Conservation (phyloP, 2,888 invertebrate genomes). For the Cetonia aurata region DNA sequence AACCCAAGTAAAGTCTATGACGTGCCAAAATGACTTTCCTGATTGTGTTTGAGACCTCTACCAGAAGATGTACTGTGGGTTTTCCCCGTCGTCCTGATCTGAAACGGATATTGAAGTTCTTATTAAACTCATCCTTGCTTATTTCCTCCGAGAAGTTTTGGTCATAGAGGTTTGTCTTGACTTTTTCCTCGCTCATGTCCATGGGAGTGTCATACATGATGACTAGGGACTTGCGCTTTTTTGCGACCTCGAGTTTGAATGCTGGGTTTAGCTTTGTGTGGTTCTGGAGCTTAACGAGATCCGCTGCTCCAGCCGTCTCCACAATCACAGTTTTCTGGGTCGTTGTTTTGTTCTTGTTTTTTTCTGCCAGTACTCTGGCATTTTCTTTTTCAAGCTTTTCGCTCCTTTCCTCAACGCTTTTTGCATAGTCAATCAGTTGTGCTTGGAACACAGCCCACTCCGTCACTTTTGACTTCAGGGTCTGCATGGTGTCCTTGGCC, state of each 20-base stretch:
- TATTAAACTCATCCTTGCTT: constrained; percentile 2
- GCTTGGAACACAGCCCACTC: constrained; percentile 2
- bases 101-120: constrained; percentile 33
- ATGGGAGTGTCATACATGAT: constrained; percentile 25
- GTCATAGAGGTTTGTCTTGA: constrained; percentile 7
- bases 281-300: not conserved
- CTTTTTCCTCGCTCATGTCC: not conserved
- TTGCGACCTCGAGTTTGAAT: not conserved
- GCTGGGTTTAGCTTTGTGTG: not conserved
- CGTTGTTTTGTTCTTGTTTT: constrained; percentile 3
- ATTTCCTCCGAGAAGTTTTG: constrained; percentile 31
- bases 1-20: constrained; percentile 23
- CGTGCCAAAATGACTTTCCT: constrained; percentile 1
- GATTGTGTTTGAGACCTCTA: constrained; percentile 4
- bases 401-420: not conserved
- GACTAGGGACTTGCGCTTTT: constrained; percentile 19
- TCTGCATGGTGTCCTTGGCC: not conserved
- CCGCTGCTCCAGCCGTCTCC: not conserved
- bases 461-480: constrained; percentile 18
- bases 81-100: constrained; percentile 38
- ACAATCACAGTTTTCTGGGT: not conserved
- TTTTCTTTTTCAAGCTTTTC: not conserved
- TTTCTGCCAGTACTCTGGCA: not conserved
- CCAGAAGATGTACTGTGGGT: constrained; percentile 26
- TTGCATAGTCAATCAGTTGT: not conserved